Base-by-base conservation (phyloP, 1,140 invertebrate species). In the Leptestheria dahalacensis region DNA sequence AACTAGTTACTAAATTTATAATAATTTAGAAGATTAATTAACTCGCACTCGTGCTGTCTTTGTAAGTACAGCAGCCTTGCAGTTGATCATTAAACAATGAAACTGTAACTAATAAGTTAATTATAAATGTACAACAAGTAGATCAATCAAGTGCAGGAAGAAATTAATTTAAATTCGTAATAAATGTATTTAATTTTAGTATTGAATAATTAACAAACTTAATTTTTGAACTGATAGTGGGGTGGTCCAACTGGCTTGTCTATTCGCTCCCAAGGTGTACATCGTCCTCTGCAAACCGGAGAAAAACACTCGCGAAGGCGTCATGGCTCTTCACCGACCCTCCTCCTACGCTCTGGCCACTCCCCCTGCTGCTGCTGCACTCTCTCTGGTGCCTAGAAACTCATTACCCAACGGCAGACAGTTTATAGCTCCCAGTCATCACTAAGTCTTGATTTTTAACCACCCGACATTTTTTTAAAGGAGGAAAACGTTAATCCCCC, bases 231-330 rank as follows among this genome's bases (percentile, higher is more conserved):
- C 15, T 51, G 20, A 9, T 63, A 71, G 69, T 62, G 75, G 71
- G 0, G 63, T 76, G 46, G 76, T 77, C 0, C 75, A 77, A 59
- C 64, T 78, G 11, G 69, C 68, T 3, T 81, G 79, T 60, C 70
- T 82, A 1, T 81, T 82, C 64, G 76, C 78, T 10, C 79, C 78
- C 0, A 81, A 82, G 66, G 69, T 83, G 12, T 82, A 81, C 68
- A 78, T 81, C 33, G 82, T 83, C 6, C 65, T 83, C 3, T 74
- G 79, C 59, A 80, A 81, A 64, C 82, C 81, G 2, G 77, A 83
- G 61, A 83, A 83, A 66, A 83, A 83, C 68, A 84, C 82, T 0
- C 76, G 77, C 53, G 77, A 79, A 61, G 71, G 73, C 3, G 78
- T 80, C 1, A 80, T 80, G 78, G 65, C 69, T 20, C 69, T 70